Conservation (phyloP, 2,888 invertebrate genomes). For the Chymomyza amoena region DNA sequence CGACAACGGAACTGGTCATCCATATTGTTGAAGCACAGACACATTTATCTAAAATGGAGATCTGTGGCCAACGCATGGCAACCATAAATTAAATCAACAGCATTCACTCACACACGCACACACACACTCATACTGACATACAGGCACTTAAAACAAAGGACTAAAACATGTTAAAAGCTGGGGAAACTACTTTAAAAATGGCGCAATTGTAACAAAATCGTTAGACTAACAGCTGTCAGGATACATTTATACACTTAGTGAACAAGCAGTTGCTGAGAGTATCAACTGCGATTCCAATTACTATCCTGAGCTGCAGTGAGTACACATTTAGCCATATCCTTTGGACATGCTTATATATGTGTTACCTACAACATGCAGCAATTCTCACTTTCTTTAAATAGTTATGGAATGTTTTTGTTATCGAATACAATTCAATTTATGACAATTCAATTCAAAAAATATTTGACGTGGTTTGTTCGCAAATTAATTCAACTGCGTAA, state of each 20-base stretch:
- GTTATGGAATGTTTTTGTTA: not conserved
- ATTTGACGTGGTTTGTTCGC: slow-evolving; percentile 11
- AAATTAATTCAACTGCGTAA: slow-evolving; percentile 19
- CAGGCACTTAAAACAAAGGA: not conserved
- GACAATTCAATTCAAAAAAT: slow-evolving; percentile 47
- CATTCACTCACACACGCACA: not conserved
- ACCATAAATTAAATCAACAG: slow-evolving; percentile 67
- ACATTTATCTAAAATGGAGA: slow-evolving; percentile 64
- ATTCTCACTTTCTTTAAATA: not conserved
- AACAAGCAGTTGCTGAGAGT: not conserved
- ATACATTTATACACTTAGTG: not conserved
- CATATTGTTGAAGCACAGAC: slow-evolving; percentile 65
- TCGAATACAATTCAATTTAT: slow-evolving; percentile 10
- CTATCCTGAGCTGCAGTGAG: no score
- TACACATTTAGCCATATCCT: no score
- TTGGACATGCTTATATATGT: no score
- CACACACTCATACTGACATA: not conserved
- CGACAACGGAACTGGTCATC: slow-evolving; percentile 20
- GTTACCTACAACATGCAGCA: not conserved
- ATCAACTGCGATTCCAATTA: no score
- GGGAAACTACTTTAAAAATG: slow-evolving; percentile 1
- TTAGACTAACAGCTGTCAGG: not conserved
- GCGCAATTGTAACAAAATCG: not conserved
- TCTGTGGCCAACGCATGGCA: slow-evolving; percentile 45
- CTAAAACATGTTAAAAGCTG: not conserved